phyloP scores from a whole-genome alignment of 1,140 invertebrate genomes.

The Rhyacophila brunnea region DNA sequence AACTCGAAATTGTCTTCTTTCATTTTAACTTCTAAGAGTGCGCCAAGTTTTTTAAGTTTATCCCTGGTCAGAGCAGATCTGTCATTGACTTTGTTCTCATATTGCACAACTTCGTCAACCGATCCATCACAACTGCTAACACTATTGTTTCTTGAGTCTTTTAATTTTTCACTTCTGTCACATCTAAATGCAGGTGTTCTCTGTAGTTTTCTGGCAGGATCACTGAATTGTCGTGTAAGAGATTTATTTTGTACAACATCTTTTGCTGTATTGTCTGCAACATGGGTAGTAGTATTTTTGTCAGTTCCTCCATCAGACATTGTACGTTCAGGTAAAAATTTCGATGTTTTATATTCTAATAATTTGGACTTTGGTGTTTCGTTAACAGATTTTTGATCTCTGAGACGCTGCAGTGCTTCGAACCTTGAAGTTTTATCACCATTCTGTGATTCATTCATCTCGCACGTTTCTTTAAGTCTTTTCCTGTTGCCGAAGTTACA shows the following conservation, averaged over 20 bases:
- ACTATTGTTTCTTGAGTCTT: constrained; percentile 44
- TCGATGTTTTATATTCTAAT: constrained; percentile 33
- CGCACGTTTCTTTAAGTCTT: constrained; percentile 28
- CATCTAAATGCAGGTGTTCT: constrained; percentile 61
- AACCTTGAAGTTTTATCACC: constrained; percentile 1
- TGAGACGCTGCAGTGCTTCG: constrained; percentile 7
- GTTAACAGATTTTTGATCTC: constrained; percentile 9
- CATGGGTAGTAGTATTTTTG: constrained; percentile 39
- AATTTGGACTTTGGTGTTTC: background rate
- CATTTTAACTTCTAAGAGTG: constrained; percentile 49
- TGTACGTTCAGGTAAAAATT: constrained; percentile 37
- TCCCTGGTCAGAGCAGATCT: constrained; percentile 46
- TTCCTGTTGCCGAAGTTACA: constrained; percentile 31
- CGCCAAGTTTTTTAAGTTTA: constrained; percentile 43
- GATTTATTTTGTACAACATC: constrained; percentile 28
- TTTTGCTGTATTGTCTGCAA: background rate
- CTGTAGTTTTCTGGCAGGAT: constrained; percentile 60
- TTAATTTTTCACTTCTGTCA: constrained; percentile 53
- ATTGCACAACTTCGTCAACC: constrained; percentile 30
- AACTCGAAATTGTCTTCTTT: constrained; percentile 46
- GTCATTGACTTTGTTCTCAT: constrained; percentile 22
- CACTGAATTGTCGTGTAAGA: constrained; percentile 56
- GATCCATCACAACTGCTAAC: constrained; percentile 47
- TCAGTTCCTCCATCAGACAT: constrained; percentile 38
- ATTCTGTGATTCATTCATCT: constrained; percentile 4